Percentiles rank a stretch among this genome's conserved stretches.
Conservation (phyloP, 2,113 vertebrate genomes). For the Casuarius casuarius region DNA sequence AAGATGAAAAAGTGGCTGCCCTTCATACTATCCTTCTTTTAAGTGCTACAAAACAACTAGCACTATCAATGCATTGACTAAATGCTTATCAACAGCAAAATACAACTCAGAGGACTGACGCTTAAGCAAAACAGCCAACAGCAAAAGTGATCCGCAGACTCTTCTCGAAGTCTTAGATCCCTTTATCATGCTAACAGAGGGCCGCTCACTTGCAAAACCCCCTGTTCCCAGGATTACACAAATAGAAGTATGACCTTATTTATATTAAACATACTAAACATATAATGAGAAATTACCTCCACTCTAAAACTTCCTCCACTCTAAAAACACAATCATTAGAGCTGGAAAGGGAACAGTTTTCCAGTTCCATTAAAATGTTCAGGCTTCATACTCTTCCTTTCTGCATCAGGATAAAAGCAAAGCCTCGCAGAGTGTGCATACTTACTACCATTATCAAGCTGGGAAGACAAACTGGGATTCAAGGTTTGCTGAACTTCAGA, state of each 20-base stretch:
- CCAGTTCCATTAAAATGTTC: not conserved
- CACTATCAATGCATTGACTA: not conserved
- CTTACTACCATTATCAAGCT: not conserved
- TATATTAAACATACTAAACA: not conserved
- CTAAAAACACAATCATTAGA: not conserved
- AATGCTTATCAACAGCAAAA: not conserved
- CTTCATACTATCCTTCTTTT: not conserved
- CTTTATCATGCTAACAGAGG: not conserved
- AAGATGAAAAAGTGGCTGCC: not conserved
- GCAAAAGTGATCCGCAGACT: not conserved
- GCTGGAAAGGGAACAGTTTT: not conserved
- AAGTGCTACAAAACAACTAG: not conserved
- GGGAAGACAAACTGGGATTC: not conserved
- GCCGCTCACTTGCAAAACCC: not conserved
- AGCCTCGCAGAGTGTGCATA: not conserved
- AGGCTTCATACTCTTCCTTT: not conserved
- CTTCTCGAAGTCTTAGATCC: not conserved
- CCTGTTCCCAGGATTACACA: not conserved
- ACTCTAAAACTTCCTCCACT: not conserved
- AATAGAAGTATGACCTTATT: not conserved
- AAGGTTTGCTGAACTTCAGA: not conserved
- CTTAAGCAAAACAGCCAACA: not conserved
- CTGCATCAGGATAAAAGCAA: not conserved
- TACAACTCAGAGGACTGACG: not conserved
- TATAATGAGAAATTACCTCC: not conserved